Conservation (phyloP, 2,113 vertebrate genomes). For the Rousettus leschenaultii region DNA sequence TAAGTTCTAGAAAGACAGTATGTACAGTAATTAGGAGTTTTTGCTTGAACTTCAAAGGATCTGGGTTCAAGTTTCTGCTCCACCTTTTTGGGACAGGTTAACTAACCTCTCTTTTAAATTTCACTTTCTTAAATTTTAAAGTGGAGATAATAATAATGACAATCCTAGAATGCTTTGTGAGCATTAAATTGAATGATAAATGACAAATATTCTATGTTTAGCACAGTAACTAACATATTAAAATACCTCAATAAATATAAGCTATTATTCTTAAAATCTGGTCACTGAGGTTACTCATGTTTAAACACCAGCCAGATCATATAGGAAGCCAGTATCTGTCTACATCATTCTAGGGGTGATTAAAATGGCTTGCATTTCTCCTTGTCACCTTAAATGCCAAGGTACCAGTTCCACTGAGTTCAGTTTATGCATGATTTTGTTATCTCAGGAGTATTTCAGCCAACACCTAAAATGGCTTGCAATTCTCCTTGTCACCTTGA, state of each 20-base stretch:
- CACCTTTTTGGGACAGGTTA: background rate
- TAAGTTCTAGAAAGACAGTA: background rate
- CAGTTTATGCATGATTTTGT: background rate
- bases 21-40: background rate
- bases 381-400: background rate
- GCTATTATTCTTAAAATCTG: background rate
- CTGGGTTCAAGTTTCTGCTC: background rate
- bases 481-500: background rate
- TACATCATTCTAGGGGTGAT: background rate
- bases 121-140: background rate
- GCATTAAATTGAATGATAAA: background rate
- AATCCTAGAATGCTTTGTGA: background rate
- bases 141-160: background rate
- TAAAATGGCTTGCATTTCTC: background rate
- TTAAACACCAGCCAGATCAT: background rate
- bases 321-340: background rate
- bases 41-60: background rate
- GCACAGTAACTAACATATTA: background rate
- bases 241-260: background rate
- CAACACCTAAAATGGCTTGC: background rate
- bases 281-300: background rate
- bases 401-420: background rate
- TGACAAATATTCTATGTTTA: background rate
- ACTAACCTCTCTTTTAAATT: background rate
- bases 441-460: background rate